Evolutionary conservation across 2,113 vertebrate genomes (phyloP), one percentile per base, ranked within the genome.

Genomic region (Piprites chloris): DNA sequence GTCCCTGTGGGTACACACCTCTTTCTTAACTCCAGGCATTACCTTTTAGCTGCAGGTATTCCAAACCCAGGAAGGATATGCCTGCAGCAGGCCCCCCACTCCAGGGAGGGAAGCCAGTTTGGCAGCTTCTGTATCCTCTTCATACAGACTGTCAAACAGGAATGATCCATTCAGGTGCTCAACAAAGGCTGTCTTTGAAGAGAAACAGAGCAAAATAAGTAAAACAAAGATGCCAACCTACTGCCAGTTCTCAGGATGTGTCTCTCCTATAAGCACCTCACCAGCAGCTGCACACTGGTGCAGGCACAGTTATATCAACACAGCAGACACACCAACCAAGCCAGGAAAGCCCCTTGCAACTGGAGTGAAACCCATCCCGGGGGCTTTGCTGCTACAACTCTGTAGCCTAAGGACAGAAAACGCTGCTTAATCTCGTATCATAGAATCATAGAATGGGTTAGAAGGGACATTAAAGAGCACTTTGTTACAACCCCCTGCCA

Each of bases 101-200:
- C 96, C 98, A 5, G 98, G 98, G 50, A 99, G 94, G 42, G 46
- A 62, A 26, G 93, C 96, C 63, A 99, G 90, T 49, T 96, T 98
- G 62, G 91, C 93, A 88, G 98, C 98, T 73, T 99, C 98, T 39
- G 95, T 49, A 58, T 99, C 99, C 24, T 98, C 98, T 7, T 85
- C 77, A 22, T 98, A 98, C 98, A 99, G 97, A 97, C 95, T 98
- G 66, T 99, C 96, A 78, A 98, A 99, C 63, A 99, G 98, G 94
- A 95, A 89, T 21, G 99, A 47, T 41, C 98, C 98, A 14, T 99
- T 98, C 94, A 99, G 96, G 96, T 97, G 58, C 94, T 99, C 99
- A 7, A 99, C 98, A 82, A 99, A 99, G 9, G 99, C 99, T 53
- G 98, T 80, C 99, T 99, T 97, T 14, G 14, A 62, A 84, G 65